Base-by-base conservation (phyloP, 1,140 invertebrate species). In the Ooceraea biroi region DNA sequence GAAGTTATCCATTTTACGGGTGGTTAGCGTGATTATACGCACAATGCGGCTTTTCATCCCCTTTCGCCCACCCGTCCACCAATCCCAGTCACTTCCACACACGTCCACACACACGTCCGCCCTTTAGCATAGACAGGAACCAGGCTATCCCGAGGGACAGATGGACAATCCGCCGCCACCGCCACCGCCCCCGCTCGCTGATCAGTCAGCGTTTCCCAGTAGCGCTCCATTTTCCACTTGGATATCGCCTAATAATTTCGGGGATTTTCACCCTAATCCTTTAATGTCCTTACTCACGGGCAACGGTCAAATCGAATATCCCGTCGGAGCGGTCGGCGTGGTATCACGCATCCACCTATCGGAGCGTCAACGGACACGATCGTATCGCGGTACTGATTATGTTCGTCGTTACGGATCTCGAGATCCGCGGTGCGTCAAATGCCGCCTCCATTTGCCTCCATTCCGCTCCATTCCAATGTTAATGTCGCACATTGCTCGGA, bases 11-110 rank as follows among this genome's bases (percentile, higher is more conserved):
- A 66, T 88, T 88, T 91, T 89, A 90, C 82, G 91, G 80, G 78
- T 88, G 90, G 90, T 92, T 92, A 92, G 92, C 91, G 92, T 90
- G 91, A 92, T 93, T 92, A 93, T 89, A 91, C 91, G 92, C 88
- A 92, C 91, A 92, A 92, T 91, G 85, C 91, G 82, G 85, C 89
- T 92, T 90, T 90, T 90, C 91, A 86, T 90, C 85, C 87, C 61
- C 72, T 77, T 87, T 89, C 36, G 36, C 36, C 84, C 85, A 87
- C 86, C 74, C 76, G 27, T 30, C 65, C 71, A 60, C 80, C 60
- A 50, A 82, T 87, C 87, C 84, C 63, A 60, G 66, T 66, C 71
- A 69, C 83, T 72, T 22, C 76, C 61, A 72, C 63, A 63, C 44
- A 30, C 66, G 80, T 74, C 60, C 61, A 52, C 48, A 27, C 36